Conservation (phyloP, 2,797 vertebrate genomes). For the Spatula versicolor region DNA sequence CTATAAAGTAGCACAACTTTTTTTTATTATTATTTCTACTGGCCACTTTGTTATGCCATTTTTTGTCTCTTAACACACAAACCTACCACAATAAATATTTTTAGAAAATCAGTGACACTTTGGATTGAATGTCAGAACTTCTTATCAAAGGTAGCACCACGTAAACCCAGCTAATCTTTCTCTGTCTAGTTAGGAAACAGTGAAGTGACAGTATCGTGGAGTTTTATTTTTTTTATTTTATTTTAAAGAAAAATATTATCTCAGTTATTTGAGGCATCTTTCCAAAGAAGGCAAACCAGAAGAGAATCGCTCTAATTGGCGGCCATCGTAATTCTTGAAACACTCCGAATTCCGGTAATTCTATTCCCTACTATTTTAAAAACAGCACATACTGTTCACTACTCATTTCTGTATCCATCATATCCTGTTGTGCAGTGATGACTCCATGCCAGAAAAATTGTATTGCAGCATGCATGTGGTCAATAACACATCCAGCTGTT, state of each 20-base stretch:
- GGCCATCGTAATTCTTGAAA: neutral
- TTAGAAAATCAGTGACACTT: neutral
- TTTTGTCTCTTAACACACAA: neutral
- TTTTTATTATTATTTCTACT: neutral
- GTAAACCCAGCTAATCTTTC: neutral
- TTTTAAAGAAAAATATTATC: neutral
- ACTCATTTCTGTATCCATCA: neutral
- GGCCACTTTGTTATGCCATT: neutral
- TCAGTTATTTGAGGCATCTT: neutral
- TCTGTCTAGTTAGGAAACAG: neutral
- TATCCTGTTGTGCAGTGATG: neutral
- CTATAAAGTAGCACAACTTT: neutral
- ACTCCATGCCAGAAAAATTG: neutral
- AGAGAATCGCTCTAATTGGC: neutral
- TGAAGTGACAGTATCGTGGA: accelerated
- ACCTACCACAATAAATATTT: neutral
- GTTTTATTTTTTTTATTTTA: neutral
- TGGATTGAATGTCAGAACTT: neutral
- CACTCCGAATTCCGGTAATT: neutral
- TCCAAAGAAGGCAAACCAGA: neutral
- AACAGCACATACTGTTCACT: neutral
- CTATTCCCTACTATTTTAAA: neutral
- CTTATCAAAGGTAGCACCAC: neutral
- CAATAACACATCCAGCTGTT: neutral
- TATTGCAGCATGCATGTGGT: neutral